Evolutionary conservation across 2,888 invertebrate genomes (phyloP).

Genomic region (Sminthurinus aureus): DNA sequence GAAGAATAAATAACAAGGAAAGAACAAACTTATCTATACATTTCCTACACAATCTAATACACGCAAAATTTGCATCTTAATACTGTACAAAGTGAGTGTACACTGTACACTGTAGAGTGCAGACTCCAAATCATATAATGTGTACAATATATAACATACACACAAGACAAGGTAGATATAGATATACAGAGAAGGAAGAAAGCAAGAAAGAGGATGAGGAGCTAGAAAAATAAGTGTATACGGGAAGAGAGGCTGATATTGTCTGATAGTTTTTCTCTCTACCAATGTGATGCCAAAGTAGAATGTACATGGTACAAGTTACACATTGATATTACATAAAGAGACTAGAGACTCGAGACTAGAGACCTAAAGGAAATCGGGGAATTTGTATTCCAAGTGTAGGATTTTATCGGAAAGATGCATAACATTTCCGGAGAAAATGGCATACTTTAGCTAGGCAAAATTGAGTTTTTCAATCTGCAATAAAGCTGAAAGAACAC

Average conservation of each 20-base stretch:
- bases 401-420: slow-evolving; percentile 58
- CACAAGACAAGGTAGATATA: neutral
- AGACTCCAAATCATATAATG: too few relatives aligned
- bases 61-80: neutral
- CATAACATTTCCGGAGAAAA: slow-evolving; percentile 57
- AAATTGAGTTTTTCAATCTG: slow-evolving; percentile 61
- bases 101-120: too few relatives aligned
- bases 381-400: slow-evolving; percentile 59
- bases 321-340: too few relatives aligned
- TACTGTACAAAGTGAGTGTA: neutral
- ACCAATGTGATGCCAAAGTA: neutral
- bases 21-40: too few relatives aligned
- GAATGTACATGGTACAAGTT: neutral
- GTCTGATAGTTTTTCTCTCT: neutral
- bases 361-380: slow-evolving; percentile 43
- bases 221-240: neutral
- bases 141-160: too few relatives aligned
- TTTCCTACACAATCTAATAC: neutral
- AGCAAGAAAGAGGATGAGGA: neutral
- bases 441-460: slow-evolving; percentile 60
- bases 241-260: neutral
- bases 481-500: slow-evolving; percentile 57
- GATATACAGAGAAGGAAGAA: slow-evolving; percentile 10
- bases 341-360: too few relatives aligned
- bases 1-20: neutral